Base-by-base conservation (phyloP, 2,113 vertebrate genomes). In the Oreochromis aureus region DNA sequence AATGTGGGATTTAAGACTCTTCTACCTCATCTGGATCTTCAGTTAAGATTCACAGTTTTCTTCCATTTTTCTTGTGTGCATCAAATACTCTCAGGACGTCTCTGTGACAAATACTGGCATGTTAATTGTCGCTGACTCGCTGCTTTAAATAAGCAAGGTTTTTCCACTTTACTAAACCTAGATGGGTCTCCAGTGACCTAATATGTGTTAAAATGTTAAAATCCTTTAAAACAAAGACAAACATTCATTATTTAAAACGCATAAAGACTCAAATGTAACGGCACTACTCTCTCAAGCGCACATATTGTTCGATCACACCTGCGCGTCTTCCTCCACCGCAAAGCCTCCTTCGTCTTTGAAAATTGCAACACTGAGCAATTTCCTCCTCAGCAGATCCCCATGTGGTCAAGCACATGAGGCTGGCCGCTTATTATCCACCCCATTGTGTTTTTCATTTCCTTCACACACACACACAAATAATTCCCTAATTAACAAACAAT, bases 401-500 rank as follows among this genome's bases (percentile, higher is more conserved):
- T 81, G 86, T 83, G 82, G 82, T 88, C 58, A 61, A 80, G 51
- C 83, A 78, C 79, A 83, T 81, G 22, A 10, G 76, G 32, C 39
- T 27, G 27, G 78, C 16, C 1, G 1, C 71, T 81, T 66, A 81
- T 71, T 46, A 71, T 58, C 32, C 36, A 12, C 53, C 51, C n/a
- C 22, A 54, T 76, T 81, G 58, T 87, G 27, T 91, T 89, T 51
- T 87, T 54, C 27, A 76, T 85, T 39, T 80, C 41, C 3, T 34
- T 30, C 83, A n/a, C 34, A 81, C 19, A 39, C 32, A n/a, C 32
- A 66, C 18, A 56, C 61, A 56, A 80, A 85, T 32, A 81, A 81
- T 56, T 83, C 27, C 32, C 69, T 91, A 86, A 94, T 94, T 93
- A 92, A 92, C 76, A 87, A 90, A 91, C 87, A 82, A 34, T 89